Percentiles rank a stretch among this genome's conserved stretches.
Evolutionary conservation across 2,113 vertebrate species (phyloP).

Genomic region (Muntiacus muntjak): DNA sequence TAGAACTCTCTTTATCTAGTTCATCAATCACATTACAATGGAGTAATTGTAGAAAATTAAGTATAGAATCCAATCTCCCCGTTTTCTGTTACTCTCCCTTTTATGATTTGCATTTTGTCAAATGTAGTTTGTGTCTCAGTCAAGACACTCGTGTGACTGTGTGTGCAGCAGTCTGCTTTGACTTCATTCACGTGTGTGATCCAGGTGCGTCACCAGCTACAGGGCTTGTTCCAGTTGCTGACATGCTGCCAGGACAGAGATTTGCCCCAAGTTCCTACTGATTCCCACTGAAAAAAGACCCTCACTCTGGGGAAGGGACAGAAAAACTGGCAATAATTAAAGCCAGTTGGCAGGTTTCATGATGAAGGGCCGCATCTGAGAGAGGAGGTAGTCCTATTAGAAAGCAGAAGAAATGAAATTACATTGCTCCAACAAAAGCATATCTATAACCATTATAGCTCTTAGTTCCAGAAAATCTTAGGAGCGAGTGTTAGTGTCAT

Average conservation of each 20-base stretch:
- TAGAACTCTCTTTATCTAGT: background rate
- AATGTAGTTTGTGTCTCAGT: background rate
- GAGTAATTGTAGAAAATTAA: conserved; percentile 12
- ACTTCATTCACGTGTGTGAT: background rate
- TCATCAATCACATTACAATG: background rate
- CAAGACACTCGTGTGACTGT: background rate
- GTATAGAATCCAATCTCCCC: background rate
- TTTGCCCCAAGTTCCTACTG: background rate
- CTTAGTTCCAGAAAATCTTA: background rate
- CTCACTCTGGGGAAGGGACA: background rate
- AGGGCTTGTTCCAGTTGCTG: background rate
- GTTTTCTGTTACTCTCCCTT: background rate
- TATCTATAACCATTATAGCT: conserved; percentile 4
- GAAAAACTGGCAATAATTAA: background rate
- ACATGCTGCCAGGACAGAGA: background rate
- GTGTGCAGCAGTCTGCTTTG: background rate
- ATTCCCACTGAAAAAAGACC: background rate
- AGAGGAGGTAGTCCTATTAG: background rate
- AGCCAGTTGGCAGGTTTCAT: background rate
- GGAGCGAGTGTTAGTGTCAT: background rate
- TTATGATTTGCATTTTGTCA: background rate
- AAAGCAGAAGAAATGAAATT: conserved; percentile 42
- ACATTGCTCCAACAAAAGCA: background rate
- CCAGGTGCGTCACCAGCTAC: background rate
- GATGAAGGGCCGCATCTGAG: background rate